Evolutionary conservation across 2,888 invertebrate genomes (phyloP), one percentile per base, ranked within the genome.

Genomic region (Xanthostigma xanthostigma): DNA sequence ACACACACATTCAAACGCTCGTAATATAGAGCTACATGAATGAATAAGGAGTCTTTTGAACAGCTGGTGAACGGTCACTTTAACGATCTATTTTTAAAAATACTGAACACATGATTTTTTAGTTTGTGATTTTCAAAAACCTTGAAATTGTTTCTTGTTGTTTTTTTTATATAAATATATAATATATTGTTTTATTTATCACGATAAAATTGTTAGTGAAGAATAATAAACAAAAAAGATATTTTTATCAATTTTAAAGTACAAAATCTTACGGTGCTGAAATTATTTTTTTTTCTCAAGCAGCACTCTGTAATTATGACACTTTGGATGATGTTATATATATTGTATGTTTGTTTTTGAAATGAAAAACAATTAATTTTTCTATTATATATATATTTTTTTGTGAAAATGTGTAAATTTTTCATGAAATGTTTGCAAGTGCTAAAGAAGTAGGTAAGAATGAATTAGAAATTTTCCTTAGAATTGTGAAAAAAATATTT

Each of bases 191-290:
- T 44, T 35, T 33, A 11, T 34, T 44, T 41, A 35, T 40, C 12
- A 40, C 13, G 39, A 48, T 38, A 43, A 36, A 48, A 48, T 48
- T 48, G 48, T 48, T 48, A 40, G 34, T 44, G 37, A 17, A 40
- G 36, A 48, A 27, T 27, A 27, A 27, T 27, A 27, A 48, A 48
- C 11, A 46, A 44, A 44, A 35, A 37, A 42, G 27, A 48, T 48
- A 48, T 48, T 48, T 48, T 48, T 48, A 48, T 48, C 48, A 42
- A 48, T 43, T 48, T 48, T 33, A 50, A 46, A 40, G 38, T 44
- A 52, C 52, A 52, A 52, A 52, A 52, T 49, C 50, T 39, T 52
- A 40, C 42, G 50, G 52, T 52, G 52, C 52, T 52, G 51, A 46
- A 44, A 36, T 46, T 41, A 49, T 44, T 51, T 48, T 46, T 43